Conservation (phyloP, 2,888 invertebrate genomes). For the Dascillus cervinus region DNA sequence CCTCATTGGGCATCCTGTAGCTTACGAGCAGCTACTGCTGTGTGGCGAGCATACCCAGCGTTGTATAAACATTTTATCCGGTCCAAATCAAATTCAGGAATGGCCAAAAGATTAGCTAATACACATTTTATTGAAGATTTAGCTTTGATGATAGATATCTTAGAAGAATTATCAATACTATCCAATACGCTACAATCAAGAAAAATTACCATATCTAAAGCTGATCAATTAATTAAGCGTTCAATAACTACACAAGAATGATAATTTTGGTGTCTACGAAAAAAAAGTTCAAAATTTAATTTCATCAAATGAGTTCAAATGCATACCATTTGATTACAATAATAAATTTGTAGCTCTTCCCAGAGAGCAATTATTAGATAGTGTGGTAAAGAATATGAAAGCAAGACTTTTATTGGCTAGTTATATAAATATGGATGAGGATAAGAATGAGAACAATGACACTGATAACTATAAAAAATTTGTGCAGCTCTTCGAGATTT, state of each 20-base stretch:
- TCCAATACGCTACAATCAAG: not conserved
- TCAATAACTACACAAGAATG: not conserved
- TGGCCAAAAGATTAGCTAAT: constrained; percentile 11
- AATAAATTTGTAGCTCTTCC: not conserved
- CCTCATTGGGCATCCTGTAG: constrained; percentile 13
- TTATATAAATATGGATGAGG: not conserved
- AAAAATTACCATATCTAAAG: not conserved
- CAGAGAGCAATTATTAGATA: not conserved
- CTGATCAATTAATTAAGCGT: constrained; percentile 1
- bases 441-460: not conserved
- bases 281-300: not conserved
- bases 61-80: constrained; percentile 5
- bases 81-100: constrained; percentile 10
- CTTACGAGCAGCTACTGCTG: constrained; percentile 6
- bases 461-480: not conserved
- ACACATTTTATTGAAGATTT: constrained; percentile 2
- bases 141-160: constrained; percentile 2
- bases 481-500: not conserved
- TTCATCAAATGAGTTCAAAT: not conserved
- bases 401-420: not conserved
- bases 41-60: constrained; percentile 3
- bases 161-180: constrained; percentile 6
- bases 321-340: not conserved
- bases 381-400: not conserved
- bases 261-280: not conserved